These are phyloP conservation scores for Channa maculata DNA, from an alignment of 2,113 vertebrate genomes.

Conservation along the genomic window DNA sequence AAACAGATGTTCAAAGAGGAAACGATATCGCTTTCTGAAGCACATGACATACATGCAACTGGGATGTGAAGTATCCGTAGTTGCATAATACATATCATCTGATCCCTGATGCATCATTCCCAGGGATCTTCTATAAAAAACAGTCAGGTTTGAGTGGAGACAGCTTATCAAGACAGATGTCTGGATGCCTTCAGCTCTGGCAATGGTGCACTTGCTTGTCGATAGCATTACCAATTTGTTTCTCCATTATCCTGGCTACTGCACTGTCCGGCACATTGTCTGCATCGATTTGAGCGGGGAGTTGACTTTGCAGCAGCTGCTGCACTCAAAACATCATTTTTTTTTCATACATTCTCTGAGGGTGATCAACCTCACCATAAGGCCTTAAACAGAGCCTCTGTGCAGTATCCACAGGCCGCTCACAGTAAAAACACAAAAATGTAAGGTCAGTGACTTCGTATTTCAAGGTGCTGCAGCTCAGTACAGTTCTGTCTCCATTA, in stretches of 20 bases:
- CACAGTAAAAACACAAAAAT: conserved; percentile 47
- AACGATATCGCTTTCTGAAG: conserved; percentile 30
- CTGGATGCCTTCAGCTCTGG: conserved; percentile 48
- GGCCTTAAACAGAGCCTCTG: conserved; percentile 27
- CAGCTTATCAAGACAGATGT: conserved; percentile 70
- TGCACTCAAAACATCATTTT: conserved; percentile 10
- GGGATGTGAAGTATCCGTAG: conserved; percentile 45
- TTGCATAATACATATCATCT: conserved; percentile 45
- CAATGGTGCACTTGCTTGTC: conserved; percentile 47
- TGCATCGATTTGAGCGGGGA: conserved; percentile 29
- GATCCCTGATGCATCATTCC: conserved; percentile 55
- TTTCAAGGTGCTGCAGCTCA: conserved; percentile 50
- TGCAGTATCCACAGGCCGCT: conserved; percentile 17
- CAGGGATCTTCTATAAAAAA: conserved; percentile 54
- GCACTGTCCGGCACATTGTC: conserved; percentile 37
- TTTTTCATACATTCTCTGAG: conserved; percentile 45
- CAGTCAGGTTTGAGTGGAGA: conserved; percentile 43
- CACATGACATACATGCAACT: conserved; percentile 49
- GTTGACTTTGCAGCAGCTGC: conserved; percentile 23
- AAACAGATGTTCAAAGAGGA: conserved; percentile 41
- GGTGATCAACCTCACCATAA: conserved; percentile 25
- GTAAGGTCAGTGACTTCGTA: conserved; percentile 41
- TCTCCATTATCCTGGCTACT: conserved; percentile 49
- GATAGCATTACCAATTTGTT: conserved; percentile 66
- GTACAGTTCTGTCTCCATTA: conserved; percentile 23